Evolutionary conservation across 2,797 vertebrate genomes (phyloP).

Genomic region (Acrossocheilus wenchowensis): DNA sequence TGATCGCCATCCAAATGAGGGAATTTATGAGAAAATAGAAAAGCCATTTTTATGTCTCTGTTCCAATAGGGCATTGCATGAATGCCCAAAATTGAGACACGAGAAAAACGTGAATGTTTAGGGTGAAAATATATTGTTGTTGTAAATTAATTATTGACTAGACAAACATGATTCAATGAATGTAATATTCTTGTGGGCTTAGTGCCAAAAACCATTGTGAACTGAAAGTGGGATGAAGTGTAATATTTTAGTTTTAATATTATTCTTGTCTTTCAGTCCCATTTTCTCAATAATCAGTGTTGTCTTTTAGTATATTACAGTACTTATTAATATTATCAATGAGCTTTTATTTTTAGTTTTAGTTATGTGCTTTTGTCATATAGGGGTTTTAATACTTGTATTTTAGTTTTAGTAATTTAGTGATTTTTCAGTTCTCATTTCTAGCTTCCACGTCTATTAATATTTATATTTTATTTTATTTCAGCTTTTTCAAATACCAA

Average conservation of each 20-base stretch:
- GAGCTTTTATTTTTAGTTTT: background rate
- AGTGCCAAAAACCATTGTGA: background rate
- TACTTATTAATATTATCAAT: background rate
- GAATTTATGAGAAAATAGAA: background rate
- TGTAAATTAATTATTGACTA: background rate
- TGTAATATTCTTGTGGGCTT: background rate
- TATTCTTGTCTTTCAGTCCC: background rate
- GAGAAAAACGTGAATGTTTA: background rate
- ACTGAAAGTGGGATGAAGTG: background rate
- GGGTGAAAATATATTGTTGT: background rate
- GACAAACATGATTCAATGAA: background rate
- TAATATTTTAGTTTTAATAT: background rate
- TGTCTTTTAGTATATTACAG: background rate
- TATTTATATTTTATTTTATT: background rate
- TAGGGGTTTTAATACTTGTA: background rate
- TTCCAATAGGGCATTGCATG: background rate
- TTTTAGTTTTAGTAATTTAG: background rate
- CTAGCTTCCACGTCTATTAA: background rate
- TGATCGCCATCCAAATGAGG: background rate
- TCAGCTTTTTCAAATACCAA: no score
- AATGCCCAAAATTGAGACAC: background rate
- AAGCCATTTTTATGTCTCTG: background rate
- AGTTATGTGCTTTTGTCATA: background rate
- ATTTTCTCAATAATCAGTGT: background rate
- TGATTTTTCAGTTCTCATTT: background rate